These are phyloP conservation scores for Alsophila aescularia DNA, from an alignment of 2,888 invertebrate species.

Conservation along the genomic window DNA sequence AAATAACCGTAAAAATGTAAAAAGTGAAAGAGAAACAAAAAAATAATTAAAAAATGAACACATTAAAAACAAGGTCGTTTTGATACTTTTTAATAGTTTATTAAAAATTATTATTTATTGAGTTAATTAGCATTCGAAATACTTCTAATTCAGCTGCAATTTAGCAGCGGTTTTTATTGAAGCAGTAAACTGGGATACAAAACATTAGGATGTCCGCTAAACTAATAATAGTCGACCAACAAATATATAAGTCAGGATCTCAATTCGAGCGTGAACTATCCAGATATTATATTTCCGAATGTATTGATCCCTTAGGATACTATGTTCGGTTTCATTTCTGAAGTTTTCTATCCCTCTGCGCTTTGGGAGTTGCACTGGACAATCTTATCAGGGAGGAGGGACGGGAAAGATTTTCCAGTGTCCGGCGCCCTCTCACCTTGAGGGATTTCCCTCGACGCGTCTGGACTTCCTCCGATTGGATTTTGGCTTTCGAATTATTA, in stretches of 20 bases:
- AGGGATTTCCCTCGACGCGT: conserved; percentile 73
- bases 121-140: conserved; percentile 1
- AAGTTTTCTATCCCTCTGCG: conserved; percentile 83
- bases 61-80: too few relatives aligned
- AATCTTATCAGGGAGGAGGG: conserved; percentile 78
- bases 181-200: conserved; percentile 36
- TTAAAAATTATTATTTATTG: conserved; percentile 17
- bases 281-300: conserved; percentile 80
- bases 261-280: conserved; percentile 68
- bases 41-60: too few relatives aligned
- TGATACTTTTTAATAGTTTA: too few relatives aligned
- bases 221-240: conserved; percentile 58
- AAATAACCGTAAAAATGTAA: too few relatives aligned
- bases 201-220: conserved; percentile 45
- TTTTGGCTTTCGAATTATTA: conserved; percentile 79
- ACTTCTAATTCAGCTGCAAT: conserved; percentile 5
- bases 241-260: conserved; percentile 59
- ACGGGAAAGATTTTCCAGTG: conserved; percentile 79
- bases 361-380: conserved; percentile 83
- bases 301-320: conserved; percentile 80
- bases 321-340: conserved; percentile 80
- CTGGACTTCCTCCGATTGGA: conserved; percentile 68
- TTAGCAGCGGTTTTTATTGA: conserved; percentile 32
- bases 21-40: too few relatives aligned
- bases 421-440: conserved; percentile 78